Evolutionary conservation across 1,140 invertebrate genomes (phyloP).

Genomic region (Triops longicaudatus): DNA sequence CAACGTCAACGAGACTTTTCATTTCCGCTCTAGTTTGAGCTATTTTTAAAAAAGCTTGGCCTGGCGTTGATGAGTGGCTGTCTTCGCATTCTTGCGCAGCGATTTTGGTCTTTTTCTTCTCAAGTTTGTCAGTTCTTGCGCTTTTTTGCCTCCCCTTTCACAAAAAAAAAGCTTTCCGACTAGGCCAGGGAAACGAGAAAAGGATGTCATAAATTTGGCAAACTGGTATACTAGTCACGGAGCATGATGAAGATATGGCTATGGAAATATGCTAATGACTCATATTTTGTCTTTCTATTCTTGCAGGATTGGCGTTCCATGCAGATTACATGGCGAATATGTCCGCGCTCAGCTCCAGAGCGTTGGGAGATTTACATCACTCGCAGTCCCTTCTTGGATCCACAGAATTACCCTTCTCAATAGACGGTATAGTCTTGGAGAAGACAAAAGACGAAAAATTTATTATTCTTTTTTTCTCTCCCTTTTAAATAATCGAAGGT

Average conservation of each 20-base stretch:
- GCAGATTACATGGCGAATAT: slow-evolving; percentile 58
- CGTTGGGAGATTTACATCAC: slow-evolving; percentile 50
- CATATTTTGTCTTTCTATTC: slow-evolving; percentile 23
- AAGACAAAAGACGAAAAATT: background rate
- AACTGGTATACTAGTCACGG: background rate
- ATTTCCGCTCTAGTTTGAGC: slow-evolving; percentile 9
- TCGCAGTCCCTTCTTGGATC: slow-evolving; percentile 63
- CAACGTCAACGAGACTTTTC: slow-evolving; percentile 3
- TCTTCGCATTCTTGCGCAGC: background rate
- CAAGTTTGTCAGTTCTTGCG: background rate
- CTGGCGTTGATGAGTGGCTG: slow-evolving; percentile 4
- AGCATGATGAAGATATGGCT: background rate
- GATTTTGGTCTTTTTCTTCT: background rate
- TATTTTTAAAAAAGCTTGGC: slow-evolving; percentile 3
- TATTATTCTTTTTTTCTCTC: background rate
- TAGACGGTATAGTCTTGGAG: slow-evolving; percentile 52
- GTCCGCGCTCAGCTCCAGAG: slow-evolving; percentile 45
- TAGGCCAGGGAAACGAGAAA: background rate
- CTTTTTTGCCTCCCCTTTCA: background rate
- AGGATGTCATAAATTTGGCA: background rate
- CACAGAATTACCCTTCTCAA: slow-evolving; percentile 65
- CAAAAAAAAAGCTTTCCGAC: background rate
- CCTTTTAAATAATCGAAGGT: slow-evolving; percentile 13
- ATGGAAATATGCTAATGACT: slow-evolving; percentile 1
- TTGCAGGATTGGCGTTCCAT: slow-evolving; percentile 41